Evolutionary conservation across 2,888 invertebrate species (phyloP).

Genomic region (Calameuta pallipes): DNA sequence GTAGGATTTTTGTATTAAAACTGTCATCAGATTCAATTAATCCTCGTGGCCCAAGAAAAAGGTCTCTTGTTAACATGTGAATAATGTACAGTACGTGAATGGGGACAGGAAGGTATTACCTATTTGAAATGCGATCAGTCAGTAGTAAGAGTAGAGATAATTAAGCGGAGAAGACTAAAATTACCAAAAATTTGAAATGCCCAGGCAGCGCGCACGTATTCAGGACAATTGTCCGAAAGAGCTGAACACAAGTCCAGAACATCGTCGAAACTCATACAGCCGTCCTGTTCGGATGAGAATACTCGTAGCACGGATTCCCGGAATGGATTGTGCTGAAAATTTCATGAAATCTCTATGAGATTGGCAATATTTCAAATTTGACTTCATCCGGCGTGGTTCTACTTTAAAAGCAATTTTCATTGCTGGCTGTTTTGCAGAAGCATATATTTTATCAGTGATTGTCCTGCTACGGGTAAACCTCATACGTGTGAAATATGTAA

Average conservation of each 20-base stretch:
- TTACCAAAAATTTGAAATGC: slow-evolving; percentile 83
- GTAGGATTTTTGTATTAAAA: too few species aligned
- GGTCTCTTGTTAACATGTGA: too few species aligned
- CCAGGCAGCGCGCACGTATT: slow-evolving; percentile 79
- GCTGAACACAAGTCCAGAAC: slow-evolving; percentile 81
- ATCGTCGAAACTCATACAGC: slow-evolving; percentile 81
- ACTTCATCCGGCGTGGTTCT: not conserved
- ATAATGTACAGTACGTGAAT: too few species aligned
- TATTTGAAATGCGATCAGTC: too few species aligned
- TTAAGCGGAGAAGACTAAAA: too few species aligned
- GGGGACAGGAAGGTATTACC: too few species aligned
- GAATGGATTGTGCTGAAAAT: slow-evolving; percentile 80
- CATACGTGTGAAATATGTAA: slow-evolving; percentile 16
- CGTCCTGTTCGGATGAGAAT: slow-evolving; percentile 78
- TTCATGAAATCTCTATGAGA: slow-evolving; percentile 9
- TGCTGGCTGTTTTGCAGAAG: slow-evolving; percentile 8
- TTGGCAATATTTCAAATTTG: slow-evolving; percentile 9
- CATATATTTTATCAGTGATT: slow-evolving; percentile 11
- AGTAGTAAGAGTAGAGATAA: too few species aligned
- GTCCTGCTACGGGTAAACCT: slow-evolving; percentile 8
- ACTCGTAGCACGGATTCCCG: slow-evolving; percentile 77
- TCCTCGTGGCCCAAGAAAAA: too few species aligned
- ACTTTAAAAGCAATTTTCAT: slow-evolving; percentile 17
- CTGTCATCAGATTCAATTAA: too few species aligned
- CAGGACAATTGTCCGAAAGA: slow-evolving; percentile 79